Conservation (phyloP, 2,113 vertebrate species). For the Lophura nycthemera region DNA sequence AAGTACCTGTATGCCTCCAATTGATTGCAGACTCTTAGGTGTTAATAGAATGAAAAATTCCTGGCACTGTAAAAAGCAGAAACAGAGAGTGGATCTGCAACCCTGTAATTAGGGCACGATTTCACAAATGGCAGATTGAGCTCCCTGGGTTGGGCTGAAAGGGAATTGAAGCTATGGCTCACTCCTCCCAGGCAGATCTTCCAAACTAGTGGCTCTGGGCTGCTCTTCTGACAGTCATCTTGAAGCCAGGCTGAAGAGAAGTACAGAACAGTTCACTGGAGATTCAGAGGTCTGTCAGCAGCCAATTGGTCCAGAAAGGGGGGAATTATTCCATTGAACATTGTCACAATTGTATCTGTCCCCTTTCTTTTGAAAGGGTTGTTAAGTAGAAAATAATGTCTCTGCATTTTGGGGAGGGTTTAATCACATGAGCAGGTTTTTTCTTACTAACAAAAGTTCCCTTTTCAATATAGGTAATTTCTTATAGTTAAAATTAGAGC, state of each 20-base stretch:
- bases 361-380: not conserved
- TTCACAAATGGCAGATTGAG: not conserved
- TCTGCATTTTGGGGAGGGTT: not conserved
- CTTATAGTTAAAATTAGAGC: not conserved
- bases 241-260: not conserved
- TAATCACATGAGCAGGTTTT: not conserved
- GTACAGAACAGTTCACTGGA: not conserved
- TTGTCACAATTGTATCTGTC: not conserved
- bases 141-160: not conserved
- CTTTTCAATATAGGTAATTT: not conserved
- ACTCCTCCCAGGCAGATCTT: not conserved
- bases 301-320: not conserved
- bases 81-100: not conserved
- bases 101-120: not conserved
- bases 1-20: not conserved
- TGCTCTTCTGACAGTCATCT: not conserved
- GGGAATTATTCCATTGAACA: not conserved
- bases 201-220: not conserved
- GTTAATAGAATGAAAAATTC: not conserved
- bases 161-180: not conserved
- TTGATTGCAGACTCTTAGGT: not conserved
- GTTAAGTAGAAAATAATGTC: not conserved
- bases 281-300: not conserved
- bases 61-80: not conserved
- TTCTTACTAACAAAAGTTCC: not conserved